Evolutionary conservation across 2,888 invertebrate species (phyloP).

Genomic region (Lagria hirta): DNA sequence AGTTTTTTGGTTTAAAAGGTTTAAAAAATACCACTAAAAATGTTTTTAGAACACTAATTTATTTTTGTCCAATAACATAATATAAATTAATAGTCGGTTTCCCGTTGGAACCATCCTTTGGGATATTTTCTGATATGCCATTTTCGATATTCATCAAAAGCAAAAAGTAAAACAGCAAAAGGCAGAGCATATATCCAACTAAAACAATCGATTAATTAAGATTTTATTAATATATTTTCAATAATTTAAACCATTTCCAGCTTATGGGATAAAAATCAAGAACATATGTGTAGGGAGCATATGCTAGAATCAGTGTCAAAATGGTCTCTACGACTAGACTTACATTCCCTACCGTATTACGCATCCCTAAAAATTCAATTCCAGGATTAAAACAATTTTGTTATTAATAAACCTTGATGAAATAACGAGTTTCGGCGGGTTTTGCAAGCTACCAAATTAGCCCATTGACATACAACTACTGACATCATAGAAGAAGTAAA

Average conservation of each 20-base stretch:
- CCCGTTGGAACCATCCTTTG: slow-evolving; percentile 72
- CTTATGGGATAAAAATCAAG: slow-evolving; percentile 69
- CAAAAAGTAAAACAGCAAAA: slow-evolving; percentile 73
- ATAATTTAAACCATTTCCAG: slow-evolving; percentile 59
- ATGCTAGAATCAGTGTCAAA: slow-evolving; percentile 66
- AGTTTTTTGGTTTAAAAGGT: too few relatives aligned
- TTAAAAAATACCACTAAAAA: too few relatives aligned
- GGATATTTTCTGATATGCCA: slow-evolving; percentile 69
- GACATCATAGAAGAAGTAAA: slow-evolving; percentile 83
- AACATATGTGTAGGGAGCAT: slow-evolving; percentile 63
- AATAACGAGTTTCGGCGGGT: slow-evolving; percentile 73
- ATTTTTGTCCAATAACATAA: too few relatives aligned
- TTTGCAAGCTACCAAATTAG: slow-evolving; percentile 79
- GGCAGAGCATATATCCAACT: slow-evolving; percentile 63
- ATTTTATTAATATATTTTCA: background rate
- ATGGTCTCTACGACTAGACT: slow-evolving; percentile 65
- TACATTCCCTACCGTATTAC: slow-evolving; percentile 63
- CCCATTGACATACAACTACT: slow-evolving; percentile 77
- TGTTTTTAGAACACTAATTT: too few relatives aligned
- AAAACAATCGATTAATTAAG: background rate
- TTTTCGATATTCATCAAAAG: slow-evolving; percentile 75
- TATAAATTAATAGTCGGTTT: slow-evolving; percentile 78
- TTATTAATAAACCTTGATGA: slow-evolving; percentile 75
- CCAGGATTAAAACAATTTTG: too few relatives aligned
- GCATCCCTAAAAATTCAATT: slow-evolving; percentile 57